Percentiles rank a stretch among this genome's conserved stretches.
These are phyloP conservation scores for Tachuris rubrigastra DNA, from an alignment of 2,113 vertebrate species.

Conservation along the genomic window DNA sequence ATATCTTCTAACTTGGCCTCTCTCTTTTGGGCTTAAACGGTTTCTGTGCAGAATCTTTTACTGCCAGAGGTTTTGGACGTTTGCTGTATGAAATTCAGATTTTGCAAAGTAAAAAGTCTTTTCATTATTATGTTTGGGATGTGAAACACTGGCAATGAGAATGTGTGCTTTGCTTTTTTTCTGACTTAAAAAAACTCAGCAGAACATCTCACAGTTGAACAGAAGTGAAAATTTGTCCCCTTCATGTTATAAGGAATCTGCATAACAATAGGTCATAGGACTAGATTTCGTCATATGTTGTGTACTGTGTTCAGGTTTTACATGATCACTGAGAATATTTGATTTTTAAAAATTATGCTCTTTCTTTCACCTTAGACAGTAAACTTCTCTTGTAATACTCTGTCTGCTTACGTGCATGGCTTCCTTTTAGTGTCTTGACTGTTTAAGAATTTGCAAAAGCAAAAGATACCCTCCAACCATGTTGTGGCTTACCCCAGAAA, in stretches of 20 bases:
- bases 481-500: not conserved
- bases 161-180: not conserved
- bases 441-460: not conserved
- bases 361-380: not conserved
- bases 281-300: not conserved
- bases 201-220: not conserved
- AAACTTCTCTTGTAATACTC: not conserved
- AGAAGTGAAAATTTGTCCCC: not conserved
- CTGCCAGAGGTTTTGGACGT: not conserved
- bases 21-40: not conserved
- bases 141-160: not conserved
- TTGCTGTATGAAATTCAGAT: not conserved
- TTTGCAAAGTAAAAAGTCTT: not conserved
- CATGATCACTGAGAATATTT: not conserved
- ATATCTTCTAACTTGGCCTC: not conserved
- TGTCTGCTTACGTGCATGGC: not conserved
- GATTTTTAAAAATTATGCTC: not conserved
- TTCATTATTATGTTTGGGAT: not conserved
- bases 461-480: fast-evolving
- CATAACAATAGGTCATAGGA: not conserved
- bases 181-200: not conserved
- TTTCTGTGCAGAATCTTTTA: not conserved
- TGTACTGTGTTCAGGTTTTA: not conserved
- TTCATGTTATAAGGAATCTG: not conserved
- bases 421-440: not conserved